These are phyloP conservation scores for Manis pentadactyla DNA, from an alignment of 2,797 vertebrate species.

Conservation along the genomic window DNA sequence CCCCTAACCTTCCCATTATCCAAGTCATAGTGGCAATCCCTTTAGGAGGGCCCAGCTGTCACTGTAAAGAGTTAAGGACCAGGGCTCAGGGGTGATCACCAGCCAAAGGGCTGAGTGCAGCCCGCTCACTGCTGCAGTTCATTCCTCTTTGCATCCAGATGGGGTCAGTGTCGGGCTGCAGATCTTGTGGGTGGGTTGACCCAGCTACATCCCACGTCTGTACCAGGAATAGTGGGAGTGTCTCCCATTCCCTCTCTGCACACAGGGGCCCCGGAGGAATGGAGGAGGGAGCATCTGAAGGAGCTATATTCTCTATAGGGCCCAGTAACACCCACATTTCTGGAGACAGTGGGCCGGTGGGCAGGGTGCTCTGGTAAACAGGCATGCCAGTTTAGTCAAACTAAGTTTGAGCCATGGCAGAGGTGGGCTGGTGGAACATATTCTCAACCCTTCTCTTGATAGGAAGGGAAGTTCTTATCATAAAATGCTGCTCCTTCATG, in stretches of 20 bases:
- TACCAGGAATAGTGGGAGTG: neutral
- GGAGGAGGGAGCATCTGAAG: too few relatives aligned
- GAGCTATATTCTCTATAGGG: neutral
- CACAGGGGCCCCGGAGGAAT: neutral
- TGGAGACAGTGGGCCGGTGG: neutral
- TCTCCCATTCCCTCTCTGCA: neutral
- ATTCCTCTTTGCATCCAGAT: neutral
- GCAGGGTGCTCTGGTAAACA: too few relatives aligned
- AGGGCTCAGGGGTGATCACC: neutral
- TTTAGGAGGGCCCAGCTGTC: neutral
- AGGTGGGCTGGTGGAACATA: neutral
- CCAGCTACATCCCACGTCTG: neutral
- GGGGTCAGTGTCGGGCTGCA: neutral
- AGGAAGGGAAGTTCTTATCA: neutral
- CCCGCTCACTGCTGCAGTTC: neutral
- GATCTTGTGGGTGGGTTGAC: neutral
- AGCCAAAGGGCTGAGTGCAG: neutral
- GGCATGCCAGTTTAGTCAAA: neutral
- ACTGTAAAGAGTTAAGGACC: neutral
- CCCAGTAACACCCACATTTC: neutral
- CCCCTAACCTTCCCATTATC: neutral
- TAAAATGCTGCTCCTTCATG: neutral
- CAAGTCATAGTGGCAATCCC: neutral
- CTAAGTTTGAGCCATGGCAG: neutral
- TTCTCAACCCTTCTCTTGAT: neutral